A percentile compares a stretch with the other conserved stretches of the same genome.
phyloP scores from a whole-genome alignment of 2,797 vertebrate genomes.

The Carduelis carduelis region DNA sequence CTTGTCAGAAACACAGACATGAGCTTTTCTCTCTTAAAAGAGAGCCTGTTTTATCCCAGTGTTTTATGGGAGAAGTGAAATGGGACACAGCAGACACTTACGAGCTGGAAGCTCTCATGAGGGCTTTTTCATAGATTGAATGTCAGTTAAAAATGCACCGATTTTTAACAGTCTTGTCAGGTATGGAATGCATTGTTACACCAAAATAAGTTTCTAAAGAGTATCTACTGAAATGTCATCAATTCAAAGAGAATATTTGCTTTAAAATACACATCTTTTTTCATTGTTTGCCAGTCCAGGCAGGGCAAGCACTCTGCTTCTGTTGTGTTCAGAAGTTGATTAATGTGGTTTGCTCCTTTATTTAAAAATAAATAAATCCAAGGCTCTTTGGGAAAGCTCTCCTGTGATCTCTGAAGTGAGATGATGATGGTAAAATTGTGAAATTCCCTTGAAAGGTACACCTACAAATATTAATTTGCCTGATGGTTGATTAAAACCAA shows the following conservation, averaged over 20 bases:
- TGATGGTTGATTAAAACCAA: neutral
- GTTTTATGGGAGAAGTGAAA: neutral
- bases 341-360: neutral
- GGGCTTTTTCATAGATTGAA: neutral
- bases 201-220: neutral
- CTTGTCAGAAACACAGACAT: neutral
- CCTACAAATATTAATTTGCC: neutral
- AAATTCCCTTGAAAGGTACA: neutral
- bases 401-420: neutral
- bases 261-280: neutral
- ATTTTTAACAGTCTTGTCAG: neutral
- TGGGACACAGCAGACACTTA: neutral
- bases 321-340: neutral
- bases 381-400: neutral
- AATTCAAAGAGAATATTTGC: neutral
- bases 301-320: neutral
- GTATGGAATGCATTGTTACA: neutral
- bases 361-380: neutral
- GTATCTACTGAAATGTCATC: neutral
- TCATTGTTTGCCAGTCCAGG: neutral
- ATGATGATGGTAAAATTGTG: neutral
- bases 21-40: neutral
- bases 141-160: neutral
- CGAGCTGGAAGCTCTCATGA: neutral
- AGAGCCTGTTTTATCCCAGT: neutral